Conservation (phyloP, 2,888 invertebrate species). For the Oscheius sp. region DNA sequence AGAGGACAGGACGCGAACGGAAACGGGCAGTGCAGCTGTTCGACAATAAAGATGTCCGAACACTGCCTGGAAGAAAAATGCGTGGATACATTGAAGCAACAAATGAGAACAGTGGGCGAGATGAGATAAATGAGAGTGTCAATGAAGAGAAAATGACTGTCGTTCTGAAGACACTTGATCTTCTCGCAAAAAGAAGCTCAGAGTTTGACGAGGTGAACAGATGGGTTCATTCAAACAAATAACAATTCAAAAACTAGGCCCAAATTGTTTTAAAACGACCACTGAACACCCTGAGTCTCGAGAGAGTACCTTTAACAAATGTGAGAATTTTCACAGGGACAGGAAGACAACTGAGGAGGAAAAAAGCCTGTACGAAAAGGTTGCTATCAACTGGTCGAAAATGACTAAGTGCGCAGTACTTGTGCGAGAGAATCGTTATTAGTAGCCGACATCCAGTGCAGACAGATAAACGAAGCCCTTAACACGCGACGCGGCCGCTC, state of each 20-base stretch:
- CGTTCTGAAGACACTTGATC: conserved; percentile 9
- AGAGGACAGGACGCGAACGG: conserved; percentile 1
- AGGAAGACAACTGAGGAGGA: neutral
- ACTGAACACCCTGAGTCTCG: neutral
- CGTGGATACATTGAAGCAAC: too few relatives aligned
- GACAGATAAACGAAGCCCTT: conserved; percentile 38
- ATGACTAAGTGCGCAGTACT: conserved; percentile 4
- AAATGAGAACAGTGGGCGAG: too few relatives aligned
- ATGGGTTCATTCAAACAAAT: neutral
- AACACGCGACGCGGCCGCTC: conserved; percentile 34
- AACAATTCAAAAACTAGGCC: neutral
- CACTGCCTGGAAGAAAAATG: conserved; percentile 2
- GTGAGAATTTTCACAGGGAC: neutral
- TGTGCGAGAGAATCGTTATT: conserved; percentile 33
- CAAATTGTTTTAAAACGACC: conserved; percentile 11
- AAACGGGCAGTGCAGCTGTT: conserved; percentile 16
- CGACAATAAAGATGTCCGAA: conserved; percentile 4
- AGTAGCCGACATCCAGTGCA: conserved; percentile 36
- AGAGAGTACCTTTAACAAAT: neutral
- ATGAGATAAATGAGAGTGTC: too few relatives aligned
- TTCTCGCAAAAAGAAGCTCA: conserved; percentile 12
- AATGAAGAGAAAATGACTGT: too few relatives aligned
- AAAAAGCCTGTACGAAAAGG: conserved; percentile 2
- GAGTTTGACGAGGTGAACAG: conserved; percentile 8
- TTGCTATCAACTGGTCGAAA: neutral